Evolutionary conservation across 2,797 vertebrate species (phyloP).

Genomic region (Florisuga fusca): DNA sequence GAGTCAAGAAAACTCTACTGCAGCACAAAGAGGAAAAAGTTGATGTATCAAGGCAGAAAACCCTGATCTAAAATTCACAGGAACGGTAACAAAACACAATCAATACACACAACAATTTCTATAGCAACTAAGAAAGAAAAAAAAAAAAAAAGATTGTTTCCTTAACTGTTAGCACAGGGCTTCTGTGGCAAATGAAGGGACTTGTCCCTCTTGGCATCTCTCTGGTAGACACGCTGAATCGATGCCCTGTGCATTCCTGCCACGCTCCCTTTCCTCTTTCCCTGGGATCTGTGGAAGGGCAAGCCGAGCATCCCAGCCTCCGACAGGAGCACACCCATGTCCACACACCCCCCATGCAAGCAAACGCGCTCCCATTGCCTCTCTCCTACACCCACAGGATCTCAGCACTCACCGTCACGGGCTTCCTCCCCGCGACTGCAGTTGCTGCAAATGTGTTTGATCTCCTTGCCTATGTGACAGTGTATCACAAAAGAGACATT

Average conservation of each 20-base stretch:
- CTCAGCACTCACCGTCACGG: slow-evolving; percentile 90
- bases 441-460: slow-evolving; percentile 99
- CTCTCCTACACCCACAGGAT: slow-evolving; percentile 52
- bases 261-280: background rate
- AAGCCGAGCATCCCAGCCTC: slow-evolving; percentile 23
- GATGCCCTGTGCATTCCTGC: slow-evolving; percentile 27
- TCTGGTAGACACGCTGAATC: slow-evolving; percentile 7
- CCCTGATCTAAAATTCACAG: slow-evolving; percentile 21
- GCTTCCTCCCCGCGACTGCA: slow-evolving; percentile 94
- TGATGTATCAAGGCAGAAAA: slow-evolving; percentile 22
- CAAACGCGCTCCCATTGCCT: background rate
- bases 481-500: slow-evolving; percentile 96
- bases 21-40: slow-evolving; percentile 61
- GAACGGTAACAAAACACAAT: slow-evolving; percentile 12
- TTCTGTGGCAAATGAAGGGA: slow-evolving; percentile 20
- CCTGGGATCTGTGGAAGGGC: slow-evolving; percentile 20
- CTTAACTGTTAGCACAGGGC: slow-evolving; percentile 29
- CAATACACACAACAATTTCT: slow-evolving; percentile 48
- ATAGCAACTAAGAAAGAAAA: background rate
- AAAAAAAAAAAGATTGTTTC: background rate
- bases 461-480: slow-evolving; percentile 97
- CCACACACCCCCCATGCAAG: background rate
- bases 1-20: slow-evolving; percentile 54
- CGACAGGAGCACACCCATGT: background rate
- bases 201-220: slow-evolving; percentile 30